phyloP scores from a whole-genome alignment of 2,797 vertebrate species.

The Iguana delicatissima region DNA sequence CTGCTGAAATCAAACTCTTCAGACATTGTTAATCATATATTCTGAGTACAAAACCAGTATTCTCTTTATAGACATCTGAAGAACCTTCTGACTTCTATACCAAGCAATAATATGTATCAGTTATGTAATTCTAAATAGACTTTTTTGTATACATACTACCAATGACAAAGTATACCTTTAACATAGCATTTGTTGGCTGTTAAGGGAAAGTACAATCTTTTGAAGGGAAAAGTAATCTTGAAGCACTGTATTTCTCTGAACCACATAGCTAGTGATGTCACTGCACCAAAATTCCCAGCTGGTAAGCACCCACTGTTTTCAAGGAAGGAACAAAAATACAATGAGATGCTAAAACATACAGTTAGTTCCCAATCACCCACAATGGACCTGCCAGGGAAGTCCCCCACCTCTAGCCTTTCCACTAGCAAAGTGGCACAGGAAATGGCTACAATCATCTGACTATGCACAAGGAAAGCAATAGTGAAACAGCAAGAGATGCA shows the following conservation, averaged over 20 bases:
- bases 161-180: background rate
- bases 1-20: background rate
- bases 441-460: background rate
- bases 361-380: too few relatives aligned
- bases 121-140: background rate
- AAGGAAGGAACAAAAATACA: background rate
- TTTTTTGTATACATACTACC: background rate
- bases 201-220: background rate
- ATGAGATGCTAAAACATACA: background rate
- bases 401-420: background rate
- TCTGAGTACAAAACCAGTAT: background rate
- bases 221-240: background rate
- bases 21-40: background rate
- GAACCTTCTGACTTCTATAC: background rate
- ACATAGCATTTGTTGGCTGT: background rate
- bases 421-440: background rate
- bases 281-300: background rate
- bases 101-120: background rate
- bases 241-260: background rate
- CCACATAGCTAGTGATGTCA: background rate
- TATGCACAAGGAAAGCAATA: constrained; percentile 1
- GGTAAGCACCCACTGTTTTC: background rate
- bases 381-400: background rate
- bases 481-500: background rate
- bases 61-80: background rate